These are phyloP conservation scores for Tragelaphus strepsiceros DNA, from an alignment of 2,113 vertebrate species.

Conservation along the genomic window DNA sequence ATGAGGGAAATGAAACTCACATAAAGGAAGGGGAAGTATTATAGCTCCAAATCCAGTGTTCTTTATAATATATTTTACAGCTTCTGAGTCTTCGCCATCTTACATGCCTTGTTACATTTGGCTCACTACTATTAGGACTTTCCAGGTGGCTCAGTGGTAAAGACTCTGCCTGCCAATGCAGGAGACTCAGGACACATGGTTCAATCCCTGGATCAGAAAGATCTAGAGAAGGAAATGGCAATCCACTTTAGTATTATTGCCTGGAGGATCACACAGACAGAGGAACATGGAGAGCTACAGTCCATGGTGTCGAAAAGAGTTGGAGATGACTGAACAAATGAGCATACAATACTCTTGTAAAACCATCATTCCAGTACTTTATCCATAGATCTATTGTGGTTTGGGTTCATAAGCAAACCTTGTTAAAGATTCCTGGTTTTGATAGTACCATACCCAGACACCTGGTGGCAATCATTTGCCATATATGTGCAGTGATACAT, in stretches of 20 bases:
- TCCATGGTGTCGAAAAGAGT: neutral
- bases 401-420: neutral
- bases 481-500: neutral
- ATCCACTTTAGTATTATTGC: neutral
- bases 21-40: neutral
- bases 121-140: neutral
- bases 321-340: neutral
- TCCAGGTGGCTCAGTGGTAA: neutral
- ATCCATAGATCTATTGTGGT: neutral
- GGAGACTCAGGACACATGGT: neutral
- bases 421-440: neutral
- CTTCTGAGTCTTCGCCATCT: neutral
- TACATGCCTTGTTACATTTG: neutral
- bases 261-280: neutral
- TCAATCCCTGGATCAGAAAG: neutral
- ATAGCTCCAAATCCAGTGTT: neutral
- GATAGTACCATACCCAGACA: neutral
- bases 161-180: neutral
- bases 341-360: neutral
- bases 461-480: neutral
- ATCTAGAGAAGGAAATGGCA: neutral
- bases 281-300: neutral
- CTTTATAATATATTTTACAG: neutral
- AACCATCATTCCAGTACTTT: neutral
- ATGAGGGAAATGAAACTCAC: neutral